Evolutionary conservation across 2,113 vertebrate genomes (phyloP), one percentile per base, ranked within the genome.

Genomic region (Hystrix cristata): DNA sequence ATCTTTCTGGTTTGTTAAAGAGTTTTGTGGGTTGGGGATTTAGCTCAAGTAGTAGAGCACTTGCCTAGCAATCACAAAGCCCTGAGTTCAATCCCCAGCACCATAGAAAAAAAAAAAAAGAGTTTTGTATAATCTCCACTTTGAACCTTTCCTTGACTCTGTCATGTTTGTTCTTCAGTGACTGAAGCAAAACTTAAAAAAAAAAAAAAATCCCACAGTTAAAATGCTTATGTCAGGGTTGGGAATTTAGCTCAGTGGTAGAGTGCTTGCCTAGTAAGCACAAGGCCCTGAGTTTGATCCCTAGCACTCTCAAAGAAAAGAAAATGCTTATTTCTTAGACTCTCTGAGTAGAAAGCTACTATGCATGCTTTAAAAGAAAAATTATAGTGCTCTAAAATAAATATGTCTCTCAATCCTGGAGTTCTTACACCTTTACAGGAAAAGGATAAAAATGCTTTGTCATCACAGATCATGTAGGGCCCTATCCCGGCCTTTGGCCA

Each of bases 341-440:
- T 84, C 46, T 90, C 84, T 92, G 14, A 92, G 7, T 59, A 87
- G 93, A 92, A 85, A 12, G 29, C 65, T 65, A 90, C 16, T 62
- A 71, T 62, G 48, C 89, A 53, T 72, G 34, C 25, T 46, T 51
- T 81, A 53, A 93, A 96, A 76, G 3, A 92, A 95, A 90, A 92
- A 55, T 38, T 27, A 84, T 87, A 92, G 21, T 80, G 85, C 38
- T 95, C 90, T 80, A 67, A 91, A 95, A 92, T 60, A 90, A 96
- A 90, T 62, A 34, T 83, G 4, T 86, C 38, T 94, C 89, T 91
- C 65, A 93, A n/a, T 48, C 21, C 38, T 64, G 25, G 12, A 90
- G 29, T 71, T 89, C 25, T 69, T 95, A 19, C 87, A 71, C 59
- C 86, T 91, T 91, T 78, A 94, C 88, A 18, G 38, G 59, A 84